Evolutionary conservation across 2,888 invertebrate genomes (phyloP).

Genomic region (Chrysomela aeneicollis): DNA sequence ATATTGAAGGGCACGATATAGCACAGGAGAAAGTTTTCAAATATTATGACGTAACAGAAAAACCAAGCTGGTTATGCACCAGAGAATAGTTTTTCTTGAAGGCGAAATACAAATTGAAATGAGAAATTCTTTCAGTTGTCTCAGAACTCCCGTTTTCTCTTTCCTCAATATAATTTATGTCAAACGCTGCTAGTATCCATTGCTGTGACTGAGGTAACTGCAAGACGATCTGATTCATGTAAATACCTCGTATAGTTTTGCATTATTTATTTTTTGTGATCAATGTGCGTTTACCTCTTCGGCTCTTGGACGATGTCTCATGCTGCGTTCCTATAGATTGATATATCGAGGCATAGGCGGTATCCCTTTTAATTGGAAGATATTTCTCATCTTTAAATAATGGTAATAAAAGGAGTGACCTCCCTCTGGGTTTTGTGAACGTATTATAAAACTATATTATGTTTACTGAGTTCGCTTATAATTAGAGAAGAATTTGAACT

Average conservation of each 20-base stretch:
- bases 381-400: slow-evolving; percentile 62
- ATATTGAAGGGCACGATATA: no score
- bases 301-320: slow-evolving; percentile 56
- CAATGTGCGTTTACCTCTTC: slow-evolving; percentile 55
- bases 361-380: slow-evolving; percentile 62
- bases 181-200: no score
- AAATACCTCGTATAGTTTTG: slow-evolving; percentile 48
- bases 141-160: no score
- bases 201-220: slow-evolving; percentile 24
- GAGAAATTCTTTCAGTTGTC: no score
- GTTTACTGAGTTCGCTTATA: slow-evolving; percentile 49
- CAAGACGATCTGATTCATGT: slow-evolving; percentile 26
- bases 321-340: slow-evolving; percentile 61
- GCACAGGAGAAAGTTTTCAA: no score
- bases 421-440: slow-evolving; percentile 53
- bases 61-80: no score
- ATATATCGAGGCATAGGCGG: slow-evolving; percentile 61
- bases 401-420: slow-evolving; percentile 59
- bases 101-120: no score
- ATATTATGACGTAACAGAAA: no score
- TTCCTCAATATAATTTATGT: no score
- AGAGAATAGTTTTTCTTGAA: no score
- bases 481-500: slow-evolving; percentile 48
- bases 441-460: slow-evolving; percentile 54
- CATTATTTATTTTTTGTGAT: slow-evolving; percentile 56